Evolutionary conservation across 2,113 vertebrate genomes (phyloP).

Genomic region (Artemisiospiza belli): DNA sequence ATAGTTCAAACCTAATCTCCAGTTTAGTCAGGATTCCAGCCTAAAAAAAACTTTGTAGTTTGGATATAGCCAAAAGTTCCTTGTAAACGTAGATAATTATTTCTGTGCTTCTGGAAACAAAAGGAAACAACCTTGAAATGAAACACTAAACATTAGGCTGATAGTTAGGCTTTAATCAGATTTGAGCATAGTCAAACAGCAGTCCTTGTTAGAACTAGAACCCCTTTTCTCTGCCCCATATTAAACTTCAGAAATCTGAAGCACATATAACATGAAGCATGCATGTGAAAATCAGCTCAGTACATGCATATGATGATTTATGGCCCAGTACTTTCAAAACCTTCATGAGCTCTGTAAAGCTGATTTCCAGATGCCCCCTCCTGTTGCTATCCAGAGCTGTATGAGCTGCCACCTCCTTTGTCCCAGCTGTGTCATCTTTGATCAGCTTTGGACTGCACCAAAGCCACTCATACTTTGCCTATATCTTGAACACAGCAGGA

Average conservation of each 20-base stretch:
- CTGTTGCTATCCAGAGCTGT: not conserved
- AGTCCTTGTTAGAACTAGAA: not conserved
- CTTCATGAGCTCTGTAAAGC: not conserved
- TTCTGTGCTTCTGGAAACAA: not conserved
- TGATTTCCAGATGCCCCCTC: not conserved
- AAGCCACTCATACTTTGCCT: not conserved
- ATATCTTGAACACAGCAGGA: not conserved
- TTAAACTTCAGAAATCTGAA: not conserved
- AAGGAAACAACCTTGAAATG: not conserved
- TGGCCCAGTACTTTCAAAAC: not conserved
- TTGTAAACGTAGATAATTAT: not conserved
- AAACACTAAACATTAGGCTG: not conserved
- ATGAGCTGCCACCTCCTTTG: not conserved
- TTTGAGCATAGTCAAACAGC: not conserved
- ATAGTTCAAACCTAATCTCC: not conserved
- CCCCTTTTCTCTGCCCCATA: not conserved
- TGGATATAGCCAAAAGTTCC: not conserved
- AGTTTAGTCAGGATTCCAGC: not conserved
- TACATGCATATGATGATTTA: not conserved
- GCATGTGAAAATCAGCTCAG: not conserved
- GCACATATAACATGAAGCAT: not conserved
- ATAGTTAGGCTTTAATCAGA: not conserved
- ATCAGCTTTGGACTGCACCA: not conserved
- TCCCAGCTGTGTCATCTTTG: not conserved
- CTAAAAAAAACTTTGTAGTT: not conserved